Base-by-base conservation (phyloP, 2,113 vertebrate genomes). In the Petroica traversi region DNA sequence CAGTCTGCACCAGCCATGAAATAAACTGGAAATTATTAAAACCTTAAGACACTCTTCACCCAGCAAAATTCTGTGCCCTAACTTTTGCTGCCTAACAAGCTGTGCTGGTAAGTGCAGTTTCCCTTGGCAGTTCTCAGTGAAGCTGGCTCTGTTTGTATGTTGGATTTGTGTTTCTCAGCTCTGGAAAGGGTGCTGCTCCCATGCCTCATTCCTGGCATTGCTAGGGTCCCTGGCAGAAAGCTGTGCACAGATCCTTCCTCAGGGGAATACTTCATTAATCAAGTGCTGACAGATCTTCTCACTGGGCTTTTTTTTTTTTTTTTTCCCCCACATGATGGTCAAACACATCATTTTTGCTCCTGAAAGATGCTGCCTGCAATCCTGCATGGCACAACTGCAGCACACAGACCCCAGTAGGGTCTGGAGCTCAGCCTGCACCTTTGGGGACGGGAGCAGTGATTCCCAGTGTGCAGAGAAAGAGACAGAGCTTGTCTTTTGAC, bases 141-240 rank as follows among this genome's bases (percentile, higher is more conserved):
- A 49, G 66, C 74, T 36, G n/a, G n/a, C 57, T 68, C 25, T 48
- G 22, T 71, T 34, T 87, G 20, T 57, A 58, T 28, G 25, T 63
- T 71, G 77, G 68, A 19, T 85, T 78, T 68, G 43, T 63, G 6
- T 64, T 87, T 81, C 66, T 81, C 80, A 38, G 77, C 58, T 78
- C 90, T 71, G 77, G 86, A 92, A 95, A 66, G 85, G 89, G 66
- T 64, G 89, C 77, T 93, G 91, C 87, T 72, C 93, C 58, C 49
- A 29, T 3, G 52, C 45, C 86, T 92, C 64, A 38, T 26, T 91
- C 72, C 57, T 91, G 91, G 94, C 91, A 81, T 19, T 15, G 76
- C 76, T 77, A 71, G 34, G 8, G 9, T 59, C 43, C 64, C 83
- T 75, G 69, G 80, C 73, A 95, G 76, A 91, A 79, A 78, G 69